Evolutionary conservation across 2,113 vertebrate species (phyloP).

Genomic region (Mungos mungo): DNA sequence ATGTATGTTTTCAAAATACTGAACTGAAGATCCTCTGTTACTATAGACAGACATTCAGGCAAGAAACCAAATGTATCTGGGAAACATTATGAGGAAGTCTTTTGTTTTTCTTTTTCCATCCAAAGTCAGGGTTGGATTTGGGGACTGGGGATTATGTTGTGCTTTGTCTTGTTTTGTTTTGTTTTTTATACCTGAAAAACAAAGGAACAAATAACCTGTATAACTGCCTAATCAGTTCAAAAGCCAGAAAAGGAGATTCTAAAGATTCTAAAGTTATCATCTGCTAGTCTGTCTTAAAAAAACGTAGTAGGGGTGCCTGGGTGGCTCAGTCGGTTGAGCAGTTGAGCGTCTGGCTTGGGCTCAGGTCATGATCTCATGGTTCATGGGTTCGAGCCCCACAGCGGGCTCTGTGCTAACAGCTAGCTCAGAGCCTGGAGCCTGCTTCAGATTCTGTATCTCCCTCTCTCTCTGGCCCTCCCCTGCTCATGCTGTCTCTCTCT

Average conservation of each 20-base stretch:
- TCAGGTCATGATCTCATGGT: too few species aligned
- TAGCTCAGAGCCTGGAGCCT: too few species aligned
- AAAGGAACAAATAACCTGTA: background rate
- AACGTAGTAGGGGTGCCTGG: background rate
- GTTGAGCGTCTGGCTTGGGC: too few species aligned
- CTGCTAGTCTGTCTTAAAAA: background rate
- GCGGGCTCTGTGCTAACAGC: too few species aligned
- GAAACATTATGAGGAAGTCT: background rate
- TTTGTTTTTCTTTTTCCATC: background rate
- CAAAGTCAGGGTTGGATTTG: background rate
- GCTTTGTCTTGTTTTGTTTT: background rate
- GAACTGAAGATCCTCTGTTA: background rate
- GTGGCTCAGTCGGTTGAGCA: too few species aligned
- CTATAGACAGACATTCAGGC: background rate
- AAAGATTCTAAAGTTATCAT: background rate
- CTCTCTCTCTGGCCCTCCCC: too few species aligned
- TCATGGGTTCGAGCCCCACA: too few species aligned
- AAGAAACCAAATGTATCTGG: background rate
- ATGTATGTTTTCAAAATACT: background rate
- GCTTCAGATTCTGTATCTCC: too few species aligned
- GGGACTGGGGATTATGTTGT: background rate
- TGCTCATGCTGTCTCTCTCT: too few species aligned
- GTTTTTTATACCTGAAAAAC: background rate
- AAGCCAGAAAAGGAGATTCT: background rate
- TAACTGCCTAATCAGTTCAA: background rate